A percentile compares a stretch with the other conserved stretches of the same genome.
These are phyloP conservation scores for Rhinopomastus cyanomelas DNA, from an alignment of 2,113 vertebrate species.

Conservation along the genomic window DNA sequence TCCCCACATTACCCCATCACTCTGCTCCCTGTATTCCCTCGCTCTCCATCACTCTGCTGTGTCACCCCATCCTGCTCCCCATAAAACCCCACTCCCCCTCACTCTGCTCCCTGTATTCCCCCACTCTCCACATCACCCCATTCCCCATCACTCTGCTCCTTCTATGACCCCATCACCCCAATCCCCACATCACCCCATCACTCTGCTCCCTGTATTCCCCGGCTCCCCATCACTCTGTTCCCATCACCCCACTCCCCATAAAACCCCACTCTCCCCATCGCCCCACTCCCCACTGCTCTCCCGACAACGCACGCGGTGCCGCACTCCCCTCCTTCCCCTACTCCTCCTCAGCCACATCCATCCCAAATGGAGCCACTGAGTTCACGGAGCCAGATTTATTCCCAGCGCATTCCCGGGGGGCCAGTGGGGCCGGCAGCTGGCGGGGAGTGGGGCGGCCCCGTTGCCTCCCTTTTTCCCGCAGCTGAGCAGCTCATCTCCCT, in stretches of 20 bases:
- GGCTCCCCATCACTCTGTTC: not conserved
- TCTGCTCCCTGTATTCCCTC: not conserved
- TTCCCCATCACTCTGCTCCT: not conserved
- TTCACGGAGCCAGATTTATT: not conserved
- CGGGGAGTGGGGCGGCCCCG: not conserved
- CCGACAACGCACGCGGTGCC: not conserved
- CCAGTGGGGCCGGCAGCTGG: not conserved
- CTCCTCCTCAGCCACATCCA: not conserved
- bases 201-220: not conserved
- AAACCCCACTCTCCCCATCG: not conserved
- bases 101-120: not conserved
- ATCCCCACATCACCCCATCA: not conserved
- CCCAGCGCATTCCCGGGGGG: not conserved
- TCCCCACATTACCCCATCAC: not conserved
- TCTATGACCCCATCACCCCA: not conserved
- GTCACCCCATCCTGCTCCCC: too few relatives aligned
- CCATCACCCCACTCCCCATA: not conserved
- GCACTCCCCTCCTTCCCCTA: not conserved
- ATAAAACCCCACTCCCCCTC: not conserved
- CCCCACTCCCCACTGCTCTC: not conserved
- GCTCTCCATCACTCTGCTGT: not conserved
- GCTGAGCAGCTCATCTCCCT: constrained; percentile 51
- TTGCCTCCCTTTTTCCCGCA: constrained; percentile 23
- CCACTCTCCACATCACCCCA: too few relatives aligned
- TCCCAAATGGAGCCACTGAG: not conserved